Evolutionary conservation across 2,113 vertebrate genomes (phyloP).

Genomic region (Scalopus aquaticus): DNA sequence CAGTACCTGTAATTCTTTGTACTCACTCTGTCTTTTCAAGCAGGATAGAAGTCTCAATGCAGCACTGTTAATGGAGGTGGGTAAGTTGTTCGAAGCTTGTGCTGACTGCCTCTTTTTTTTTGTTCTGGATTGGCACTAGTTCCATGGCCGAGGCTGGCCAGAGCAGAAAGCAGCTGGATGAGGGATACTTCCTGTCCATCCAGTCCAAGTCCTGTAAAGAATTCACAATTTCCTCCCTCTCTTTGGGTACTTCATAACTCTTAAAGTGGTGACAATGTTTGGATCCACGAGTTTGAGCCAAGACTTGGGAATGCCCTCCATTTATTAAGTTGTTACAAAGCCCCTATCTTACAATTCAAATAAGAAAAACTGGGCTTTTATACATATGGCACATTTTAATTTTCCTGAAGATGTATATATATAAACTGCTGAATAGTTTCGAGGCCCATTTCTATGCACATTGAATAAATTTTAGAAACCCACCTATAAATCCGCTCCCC

Average conservation of each 20-base stretch:
- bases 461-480: not conserved
- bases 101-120: not conserved
- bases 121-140: not conserved
- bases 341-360: not conserved
- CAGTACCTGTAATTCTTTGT: conserved; percentile 14
- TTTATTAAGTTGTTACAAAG: not conserved
- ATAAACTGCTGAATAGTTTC: not conserved
- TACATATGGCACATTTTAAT: conserved; percentile 5
- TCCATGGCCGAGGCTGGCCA: not conserved
- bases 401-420: not conserved
- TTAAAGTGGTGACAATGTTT: conserved; percentile 22
- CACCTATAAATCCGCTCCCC: not conserved
- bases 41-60: not conserved
- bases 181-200: not conserved
- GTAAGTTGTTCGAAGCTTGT: conserved; percentile 33
- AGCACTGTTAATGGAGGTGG: not conserved
- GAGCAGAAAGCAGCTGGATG: not conserved
- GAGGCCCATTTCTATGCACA: not conserved
- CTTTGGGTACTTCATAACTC: conserved; percentile 9
- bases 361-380: not conserved
- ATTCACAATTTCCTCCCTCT: not conserved
- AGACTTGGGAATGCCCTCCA: not conserved
- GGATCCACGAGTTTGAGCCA: not conserved
- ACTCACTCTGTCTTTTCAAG: conserved; percentile 22
- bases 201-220: not conserved